These are phyloP conservation scores for Microtus ochrogaster DNA, from an alignment of 2,113 vertebrate species.

Conservation along the genomic window DNA sequence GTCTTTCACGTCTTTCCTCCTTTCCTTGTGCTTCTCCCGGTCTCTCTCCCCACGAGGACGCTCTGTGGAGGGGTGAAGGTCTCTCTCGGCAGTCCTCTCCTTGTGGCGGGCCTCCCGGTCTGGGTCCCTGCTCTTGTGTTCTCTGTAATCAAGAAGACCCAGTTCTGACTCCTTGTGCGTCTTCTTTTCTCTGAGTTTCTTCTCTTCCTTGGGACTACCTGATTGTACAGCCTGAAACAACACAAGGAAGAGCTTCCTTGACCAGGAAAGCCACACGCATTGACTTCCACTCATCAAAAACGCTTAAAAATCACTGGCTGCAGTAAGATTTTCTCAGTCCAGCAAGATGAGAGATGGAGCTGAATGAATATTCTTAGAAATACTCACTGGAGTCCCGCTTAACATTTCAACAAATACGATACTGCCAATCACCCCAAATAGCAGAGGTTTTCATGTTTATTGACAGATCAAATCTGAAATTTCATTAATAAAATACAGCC, in stretches of 20 bases:
- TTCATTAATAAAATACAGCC: not conserved
- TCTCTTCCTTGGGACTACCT: conserved; percentile 81
- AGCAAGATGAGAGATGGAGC: not conserved
- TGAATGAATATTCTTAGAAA: not conserved
- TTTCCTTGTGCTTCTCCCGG: conserved; percentile 79
- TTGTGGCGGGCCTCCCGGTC: conserved; percentile 79
- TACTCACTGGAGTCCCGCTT: not conserved
- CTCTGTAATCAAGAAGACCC: conserved; percentile 50
- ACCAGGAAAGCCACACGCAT: not conserved
- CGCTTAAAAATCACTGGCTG: not conserved
- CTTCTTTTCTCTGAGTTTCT: conserved; percentile 82
- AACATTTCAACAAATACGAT: not conserved
- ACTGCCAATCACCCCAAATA: too few relatives aligned
- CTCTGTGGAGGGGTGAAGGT: not conserved
- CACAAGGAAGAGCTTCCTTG: not conserved
- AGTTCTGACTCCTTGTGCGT: conserved; percentile 66
- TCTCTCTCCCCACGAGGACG: conserved; percentile 81
- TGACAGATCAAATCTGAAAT: not conserved
- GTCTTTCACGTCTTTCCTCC: conserved; percentile 47
- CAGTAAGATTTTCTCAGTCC: not conserved
- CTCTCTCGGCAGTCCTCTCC: conserved; percentile 81
- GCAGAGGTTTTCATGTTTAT: not conserved
- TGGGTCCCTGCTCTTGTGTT: conserved; percentile 63
- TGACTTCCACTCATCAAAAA: not conserved
- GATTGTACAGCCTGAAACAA: conserved; percentile 77